Evolutionary conservation across 2,113 vertebrate species (phyloP), one percentile per base, ranked within the genome.

Genomic region (Chionodraco myersi): DNA sequence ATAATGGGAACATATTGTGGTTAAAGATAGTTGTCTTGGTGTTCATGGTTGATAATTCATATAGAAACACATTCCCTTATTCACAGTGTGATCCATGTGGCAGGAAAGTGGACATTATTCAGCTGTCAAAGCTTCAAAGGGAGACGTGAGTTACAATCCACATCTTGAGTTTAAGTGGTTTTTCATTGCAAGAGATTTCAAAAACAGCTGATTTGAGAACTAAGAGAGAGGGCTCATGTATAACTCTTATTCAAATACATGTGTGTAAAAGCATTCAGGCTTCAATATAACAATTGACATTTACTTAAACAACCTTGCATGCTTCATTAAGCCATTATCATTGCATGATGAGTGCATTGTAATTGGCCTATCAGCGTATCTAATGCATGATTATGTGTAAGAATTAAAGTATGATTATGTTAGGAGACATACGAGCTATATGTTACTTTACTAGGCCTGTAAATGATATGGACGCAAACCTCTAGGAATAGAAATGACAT

Each of bases 281-380:
- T 82, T 81, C 66, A 80, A 90, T 91, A 86, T 82, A 86, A 82
- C 88, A 88, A 80, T 77, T 69, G 48, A 63, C 60, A 76, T 77
- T 72, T 86, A 76, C 84, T 90, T 77, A 77, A 60, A 75, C 15
- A 67, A 86, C 80, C 90, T 92, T 84, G 88, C 86, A 86, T 63
- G 88, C 84, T 87, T 79, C 90, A 88, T 89, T 92, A 88, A 79
- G 61, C 82, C 71, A 14, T 89, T 77, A 54, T 90, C 88, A 91
- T 86, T 84, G 63, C 75, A 75, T 65, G 71, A 85, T 61, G 79
- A 83, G 80, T 73, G 64, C 61, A 78, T 56, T 79, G 26, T 83
- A 75, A 87, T 90, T 79, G 70, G 47, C 56, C 61, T 70, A 51
- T 75, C 68, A 68, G 77, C 68, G 72, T 57, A 53, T 79, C 71